These are phyloP conservation scores for Marmota flaviventris DNA, from an alignment of 2,113 vertebrate genomes.

Conservation along the genomic window DNA sequence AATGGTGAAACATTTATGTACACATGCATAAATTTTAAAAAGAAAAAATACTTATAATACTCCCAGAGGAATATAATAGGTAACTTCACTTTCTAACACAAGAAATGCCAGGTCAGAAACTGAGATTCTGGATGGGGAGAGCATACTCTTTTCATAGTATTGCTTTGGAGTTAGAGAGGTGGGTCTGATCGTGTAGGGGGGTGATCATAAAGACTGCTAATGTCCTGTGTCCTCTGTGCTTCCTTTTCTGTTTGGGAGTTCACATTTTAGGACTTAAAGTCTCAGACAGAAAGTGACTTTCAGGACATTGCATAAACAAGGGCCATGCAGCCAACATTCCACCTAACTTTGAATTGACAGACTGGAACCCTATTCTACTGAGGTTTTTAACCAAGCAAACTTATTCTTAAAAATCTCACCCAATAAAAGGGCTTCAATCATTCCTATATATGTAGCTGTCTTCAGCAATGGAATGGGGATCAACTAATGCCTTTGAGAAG, in stretches of 20 bases:
- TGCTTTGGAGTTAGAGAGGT: background rate
- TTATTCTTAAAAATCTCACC: background rate
- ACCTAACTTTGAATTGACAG: background rate
- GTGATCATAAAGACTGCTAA: background rate
- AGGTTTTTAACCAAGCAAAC: background rate
- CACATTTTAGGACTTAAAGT: background rate
- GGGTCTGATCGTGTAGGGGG: background rate
- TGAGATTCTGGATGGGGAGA: background rate
- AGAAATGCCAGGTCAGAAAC: background rate
- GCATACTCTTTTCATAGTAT: background rate
- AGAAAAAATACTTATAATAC: background rate
- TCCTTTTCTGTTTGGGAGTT: background rate
- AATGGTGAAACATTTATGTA: conserved; percentile 35
- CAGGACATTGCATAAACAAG: background rate
- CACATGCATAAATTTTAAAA: background rate
- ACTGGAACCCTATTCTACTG: background rate
- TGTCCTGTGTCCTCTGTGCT: background rate
- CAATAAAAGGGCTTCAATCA: background rate
- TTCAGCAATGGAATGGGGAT: background rate
- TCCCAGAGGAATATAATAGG: background rate
- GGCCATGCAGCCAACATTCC: background rate
- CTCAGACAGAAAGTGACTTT: conserved; percentile 37
- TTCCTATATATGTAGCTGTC: background rate
- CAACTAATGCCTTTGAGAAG: background rate
- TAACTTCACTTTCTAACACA: background rate